Percentiles rank a stretch among this genome's conserved stretches.
These are phyloP conservation scores for cattle (Bos taurus) DNA, from an alignment of 2,113 vertebrate species.

Conservation along the genomic window DNA sequence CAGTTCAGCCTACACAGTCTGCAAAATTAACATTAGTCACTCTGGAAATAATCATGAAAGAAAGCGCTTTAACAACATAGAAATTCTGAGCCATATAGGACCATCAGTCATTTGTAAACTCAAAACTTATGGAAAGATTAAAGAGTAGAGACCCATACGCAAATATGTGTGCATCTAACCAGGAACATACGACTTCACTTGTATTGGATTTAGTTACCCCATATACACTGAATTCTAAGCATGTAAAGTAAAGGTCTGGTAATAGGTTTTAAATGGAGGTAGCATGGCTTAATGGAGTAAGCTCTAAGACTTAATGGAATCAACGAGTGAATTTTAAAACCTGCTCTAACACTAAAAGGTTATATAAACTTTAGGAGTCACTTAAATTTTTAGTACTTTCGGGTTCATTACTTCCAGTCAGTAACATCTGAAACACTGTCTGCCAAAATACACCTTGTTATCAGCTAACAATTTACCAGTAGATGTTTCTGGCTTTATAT, in stretches of 20 bases:
- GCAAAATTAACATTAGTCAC: slow-evolving; percentile 57
- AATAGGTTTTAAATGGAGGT: slow-evolving; percentile 49
- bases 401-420: slow-evolving; percentile 22
- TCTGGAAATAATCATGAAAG: slow-evolving; percentile 37
- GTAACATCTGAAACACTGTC: slow-evolving; percentile 13
- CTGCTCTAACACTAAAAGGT: slow-evolving; percentile 15
- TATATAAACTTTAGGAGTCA: slow-evolving; percentile 47
- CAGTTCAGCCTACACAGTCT: slow-evolving; percentile 40
- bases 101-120: background rate
- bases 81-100: background rate
- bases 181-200: background rate
- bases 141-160: background rate
- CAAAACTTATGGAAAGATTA: background rate
- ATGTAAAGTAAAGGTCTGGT: slow-evolving; percentile 18
- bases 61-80: background rate
- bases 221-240: slow-evolving; percentile 33
- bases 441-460: background rate
- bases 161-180: background rate
- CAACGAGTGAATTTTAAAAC: slow-evolving; percentile 53
- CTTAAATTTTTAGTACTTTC: slow-evolving; percentile 50
- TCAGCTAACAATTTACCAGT: background rate
- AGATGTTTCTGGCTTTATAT: background rate
- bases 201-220: background rate
- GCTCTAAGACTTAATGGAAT: slow-evolving; percentile 49
- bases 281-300: slow-evolving; percentile 51